A percentile compares a stretch with the other conserved stretches of the same genome.
Evolutionary conservation across 2,888 invertebrate species (phyloP).

Genomic region (Imbricaverruca yamaguchii): DNA sequence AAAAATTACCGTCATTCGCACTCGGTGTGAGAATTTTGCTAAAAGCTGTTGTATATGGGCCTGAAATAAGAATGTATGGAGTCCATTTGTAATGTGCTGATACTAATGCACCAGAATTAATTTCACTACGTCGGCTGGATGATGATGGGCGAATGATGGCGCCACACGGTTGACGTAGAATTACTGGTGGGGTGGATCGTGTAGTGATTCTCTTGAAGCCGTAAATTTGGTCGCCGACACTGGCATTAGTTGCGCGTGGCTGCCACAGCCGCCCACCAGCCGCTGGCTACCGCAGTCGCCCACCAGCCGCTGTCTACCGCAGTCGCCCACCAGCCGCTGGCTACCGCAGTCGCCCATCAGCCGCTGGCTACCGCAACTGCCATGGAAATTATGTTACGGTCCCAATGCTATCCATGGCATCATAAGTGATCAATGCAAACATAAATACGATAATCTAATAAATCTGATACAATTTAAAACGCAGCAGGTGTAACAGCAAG

Average conservation of each 20-base stretch:
- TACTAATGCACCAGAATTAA: constrained; percentile 1
- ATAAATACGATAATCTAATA: too few species aligned
- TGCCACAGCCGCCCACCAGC: neutral
- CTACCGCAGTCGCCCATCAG: too few species aligned
- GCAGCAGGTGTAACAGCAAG: too few species aligned
- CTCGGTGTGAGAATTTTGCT: constrained; percentile 16
- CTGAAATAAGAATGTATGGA: constrained; percentile 16
- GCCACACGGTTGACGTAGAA: neutral
- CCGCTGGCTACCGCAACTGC: too few species aligned
- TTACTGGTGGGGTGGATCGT: neutral
- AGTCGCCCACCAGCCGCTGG: too few species aligned
- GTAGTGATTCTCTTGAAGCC: constrained; percentile 6
- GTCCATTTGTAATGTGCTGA: constrained; percentile 4
- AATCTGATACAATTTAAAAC: too few species aligned
- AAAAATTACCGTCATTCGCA: neutral
- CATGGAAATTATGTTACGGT: too few species aligned
- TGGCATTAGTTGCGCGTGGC: neutral
- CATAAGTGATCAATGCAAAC: too few species aligned
- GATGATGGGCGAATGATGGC: neutral
- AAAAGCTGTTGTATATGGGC: constrained; percentile 21
- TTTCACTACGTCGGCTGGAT: neutral
- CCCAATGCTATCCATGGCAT: too few species aligned
- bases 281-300: too few species aligned
- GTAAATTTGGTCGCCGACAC: constrained; percentile 5
- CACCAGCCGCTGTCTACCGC: too few species aligned